These are phyloP conservation scores for Bombus superbus DNA, from an alignment of 1,140 invertebrate species.

Conservation along the genomic window DNA sequence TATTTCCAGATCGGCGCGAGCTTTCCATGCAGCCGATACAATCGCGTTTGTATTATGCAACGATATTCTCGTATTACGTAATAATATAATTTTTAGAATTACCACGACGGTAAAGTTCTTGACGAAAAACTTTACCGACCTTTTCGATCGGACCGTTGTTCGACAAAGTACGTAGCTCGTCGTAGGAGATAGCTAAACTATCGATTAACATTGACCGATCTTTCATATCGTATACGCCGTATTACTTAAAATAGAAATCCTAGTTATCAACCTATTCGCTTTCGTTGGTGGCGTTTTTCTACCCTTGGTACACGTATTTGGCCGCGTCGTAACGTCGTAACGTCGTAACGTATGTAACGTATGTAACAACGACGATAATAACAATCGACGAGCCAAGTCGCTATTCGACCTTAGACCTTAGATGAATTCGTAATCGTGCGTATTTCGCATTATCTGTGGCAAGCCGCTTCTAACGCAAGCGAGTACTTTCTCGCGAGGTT, in stretches of 20 bases:
- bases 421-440: not conserved
- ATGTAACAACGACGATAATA: not conserved
- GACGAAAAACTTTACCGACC: not conserved
- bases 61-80: too few relatives aligned
- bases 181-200: not conserved
- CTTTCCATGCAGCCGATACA: not conserved
- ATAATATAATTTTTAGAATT: too few relatives aligned
- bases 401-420: not conserved
- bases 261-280: not conserved
- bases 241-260: not conserved
- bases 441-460: not conserved
- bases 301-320: not conserved
- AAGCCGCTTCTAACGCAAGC: not conserved
- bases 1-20: not conserved
- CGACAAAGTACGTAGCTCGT: not conserved
- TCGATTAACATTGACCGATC: not conserved
- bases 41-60: too few relatives aligned
- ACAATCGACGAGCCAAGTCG: not conserved
- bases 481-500: not conserved
- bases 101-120: not conserved
- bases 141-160: not conserved
- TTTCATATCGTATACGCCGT: not conserved
- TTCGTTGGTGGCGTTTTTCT: not conserved
- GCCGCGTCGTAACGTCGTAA: not conserved
- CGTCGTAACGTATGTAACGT: not conserved